Percentiles rank a stretch among this genome's conserved stretches.
phyloP scores from a whole-genome alignment of 1,140 invertebrate genomes.

The Streblospio benedicti region DNA sequence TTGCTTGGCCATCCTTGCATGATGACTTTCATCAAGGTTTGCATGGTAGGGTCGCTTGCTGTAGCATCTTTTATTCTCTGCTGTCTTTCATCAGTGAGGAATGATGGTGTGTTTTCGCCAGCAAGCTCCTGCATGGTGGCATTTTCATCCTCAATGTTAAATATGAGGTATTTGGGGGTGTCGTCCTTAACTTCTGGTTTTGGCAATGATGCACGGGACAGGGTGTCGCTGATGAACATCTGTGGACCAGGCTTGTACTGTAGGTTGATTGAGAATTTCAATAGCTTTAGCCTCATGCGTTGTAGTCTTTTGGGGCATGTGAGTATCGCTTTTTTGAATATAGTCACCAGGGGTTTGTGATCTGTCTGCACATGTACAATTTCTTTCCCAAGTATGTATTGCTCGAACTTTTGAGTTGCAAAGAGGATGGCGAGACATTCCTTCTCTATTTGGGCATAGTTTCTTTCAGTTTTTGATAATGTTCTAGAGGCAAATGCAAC shows the following conservation, averaged over 20 bases:
- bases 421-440: constrained; percentile 49
- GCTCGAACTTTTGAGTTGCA: constrained; percentile 40
- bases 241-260: constrained; percentile 36
- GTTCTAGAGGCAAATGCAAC: background rate
- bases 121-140: too few relatives aligned
- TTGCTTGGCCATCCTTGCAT: too few relatives aligned
- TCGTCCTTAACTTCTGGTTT: too few relatives aligned
- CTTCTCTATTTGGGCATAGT: constrained; percentile 37
- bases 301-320: constrained; percentile 42
- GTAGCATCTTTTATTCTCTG: too few relatives aligned
- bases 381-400: constrained; percentile 40
- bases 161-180: too few relatives aligned
- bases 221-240: constrained; percentile 42
- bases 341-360: constrained; percentile 40
- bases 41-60: too few relatives aligned
- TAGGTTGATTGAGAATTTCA: constrained; percentile 44
- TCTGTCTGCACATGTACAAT: constrained; percentile 26
- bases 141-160: too few relatives aligned
- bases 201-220: constrained; percentile 16
- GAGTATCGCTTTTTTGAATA: constrained; percentile 43
- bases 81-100: too few relatives aligned
- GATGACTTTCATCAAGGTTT: too few relatives aligned
- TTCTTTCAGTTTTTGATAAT: constrained; percentile 1
- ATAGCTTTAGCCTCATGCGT: constrained; percentile 43
- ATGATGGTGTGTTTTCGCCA: too few relatives aligned